phyloP scores from a whole-genome alignment of 2,888 invertebrate species.

The Luperina testacea region DNA sequence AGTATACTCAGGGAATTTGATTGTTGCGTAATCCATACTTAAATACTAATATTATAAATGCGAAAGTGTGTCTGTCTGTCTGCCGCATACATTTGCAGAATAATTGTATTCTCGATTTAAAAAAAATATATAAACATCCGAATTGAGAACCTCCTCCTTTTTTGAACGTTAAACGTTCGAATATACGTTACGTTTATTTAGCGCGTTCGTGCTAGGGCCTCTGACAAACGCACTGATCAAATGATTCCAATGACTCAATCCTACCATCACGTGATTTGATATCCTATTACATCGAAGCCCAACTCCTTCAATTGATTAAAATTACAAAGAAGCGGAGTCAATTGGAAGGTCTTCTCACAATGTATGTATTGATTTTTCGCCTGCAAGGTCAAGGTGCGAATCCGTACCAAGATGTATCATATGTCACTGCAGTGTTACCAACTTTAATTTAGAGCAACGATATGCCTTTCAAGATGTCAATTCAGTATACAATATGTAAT shows the following conservation, averaged over 20 bases:
- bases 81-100: background rate
- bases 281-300: slow-evolving; percentile 60
- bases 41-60: too few species aligned
- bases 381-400: slow-evolving; percentile 14
- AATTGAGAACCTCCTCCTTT: background rate
- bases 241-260: slow-evolving; percentile 44
- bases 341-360: slow-evolving; percentile 60
- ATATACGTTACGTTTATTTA: background rate
- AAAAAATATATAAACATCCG: background rate
- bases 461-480: slow-evolving; percentile 49
- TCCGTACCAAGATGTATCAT: slow-evolving; percentile 17
- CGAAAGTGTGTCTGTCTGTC: too few species aligned
- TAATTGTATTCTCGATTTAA: background rate
- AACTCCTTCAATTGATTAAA: slow-evolving; percentile 67
- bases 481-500: slow-evolving; percentile 32
- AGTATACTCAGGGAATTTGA: too few species aligned
- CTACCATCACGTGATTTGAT: slow-evolving; percentile 53
- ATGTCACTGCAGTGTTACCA: slow-evolving; percentile 24
- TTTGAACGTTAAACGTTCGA: too few species aligned
- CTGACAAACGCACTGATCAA: background rate
- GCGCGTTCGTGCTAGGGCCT: too few species aligned
- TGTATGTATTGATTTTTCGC: slow-evolving; percentile 51
- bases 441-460: slow-evolving; percentile 33
- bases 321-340: slow-evolving; percentile 65
- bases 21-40: too few species aligned